Evolutionary conservation across 2,113 vertebrate species (phyloP), one percentile per base, ranked within the genome.

Genomic region (Hippopotamus amphibius): DNA sequence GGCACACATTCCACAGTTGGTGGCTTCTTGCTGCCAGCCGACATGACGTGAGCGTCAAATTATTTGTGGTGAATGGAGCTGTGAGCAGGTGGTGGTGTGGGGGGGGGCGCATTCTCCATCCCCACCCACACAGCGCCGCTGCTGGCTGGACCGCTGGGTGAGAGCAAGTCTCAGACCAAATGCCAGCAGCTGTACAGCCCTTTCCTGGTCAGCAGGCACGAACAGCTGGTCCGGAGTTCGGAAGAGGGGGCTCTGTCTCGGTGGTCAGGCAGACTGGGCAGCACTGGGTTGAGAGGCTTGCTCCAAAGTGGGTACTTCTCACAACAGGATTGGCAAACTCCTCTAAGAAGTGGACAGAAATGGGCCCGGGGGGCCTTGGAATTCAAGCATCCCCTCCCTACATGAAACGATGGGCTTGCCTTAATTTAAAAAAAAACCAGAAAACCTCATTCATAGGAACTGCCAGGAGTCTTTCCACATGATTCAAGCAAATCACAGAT

Each of bases 61-160:
- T 96, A 93, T 97, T 96, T 88, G 59, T 53, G 94, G 94, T 46
- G 82, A 57, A 6, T 76, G 79, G 87, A 30, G 83, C 80, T 37
- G 43, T 15, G 90, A 92, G 90, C 95, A 95, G 97, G 96, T 95
- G 97, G 72, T 26, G 65, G 59, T 15, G 55, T 61, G 59, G 50
- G 17, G 76, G 66, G 13, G 61, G 61, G 59, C 33, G 13, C 41
- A 16, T 43, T 37, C 16, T 9, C 8, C 2, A 0, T 85, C 55
- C 57, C 53, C 46, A 30, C 82, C 92, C 89, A 81, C 59, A 22
- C 41, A 15, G 8, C 71, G 21, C 41, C 9, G 12, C 55, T 22
- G 82, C 79, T 9, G 63, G 53, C 7, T 55, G 43, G 82, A 77
- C 13, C 11, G 71, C 12, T 24, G 55, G 68, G 5, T 3, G 43